phyloP scores from a whole-genome alignment of 2,113 vertebrate species.

The Notarius lentiginosus region DNA sequence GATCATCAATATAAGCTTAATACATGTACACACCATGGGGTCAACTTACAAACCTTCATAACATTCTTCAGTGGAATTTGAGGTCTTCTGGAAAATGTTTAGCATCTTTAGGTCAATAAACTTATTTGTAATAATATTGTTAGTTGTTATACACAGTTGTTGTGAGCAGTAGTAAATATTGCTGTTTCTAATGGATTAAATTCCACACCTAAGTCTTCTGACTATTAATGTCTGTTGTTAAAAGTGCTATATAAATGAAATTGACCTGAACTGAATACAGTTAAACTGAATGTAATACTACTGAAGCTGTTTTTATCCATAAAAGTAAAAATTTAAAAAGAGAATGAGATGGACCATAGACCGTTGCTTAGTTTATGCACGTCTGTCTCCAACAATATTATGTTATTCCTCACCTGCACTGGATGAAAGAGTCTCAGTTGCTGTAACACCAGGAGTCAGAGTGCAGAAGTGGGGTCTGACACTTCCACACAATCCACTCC shows the following conservation, averaged over 20 bases:
- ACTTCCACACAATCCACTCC: constrained; percentile 42
- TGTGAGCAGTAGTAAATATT: not conserved
- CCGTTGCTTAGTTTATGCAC: constrained; percentile 4
- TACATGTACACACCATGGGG: constrained; percentile 32
- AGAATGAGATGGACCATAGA: constrained; percentile 40
- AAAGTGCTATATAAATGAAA: not conserved
- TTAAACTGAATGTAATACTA: not conserved
- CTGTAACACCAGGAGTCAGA: constrained; percentile 37
- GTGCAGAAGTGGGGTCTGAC: constrained; percentile 23
- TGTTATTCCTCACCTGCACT: constrained; percentile 20
- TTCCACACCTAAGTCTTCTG: not conserved
- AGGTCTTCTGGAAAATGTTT: not conserved
- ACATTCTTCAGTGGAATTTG: not conserved
- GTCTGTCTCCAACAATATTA: constrained; percentile 25
- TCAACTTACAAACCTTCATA: constrained; percentile 13
- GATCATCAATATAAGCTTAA: constrained; percentile 61
- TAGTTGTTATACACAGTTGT: not conserved
- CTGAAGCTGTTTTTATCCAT: constrained; percentile 19
- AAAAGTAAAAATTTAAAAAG: constrained; percentile 1
- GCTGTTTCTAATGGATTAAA: not conserved
- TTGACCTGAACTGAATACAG: not conserved
- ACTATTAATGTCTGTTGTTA: not conserved
- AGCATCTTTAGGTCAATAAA: not conserved
- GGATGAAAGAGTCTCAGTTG: constrained; percentile 29
- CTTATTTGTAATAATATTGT: not conserved